phyloP scores from a whole-genome alignment of 1,140 invertebrate species.

The Copidosoma floridanum region DNA sequence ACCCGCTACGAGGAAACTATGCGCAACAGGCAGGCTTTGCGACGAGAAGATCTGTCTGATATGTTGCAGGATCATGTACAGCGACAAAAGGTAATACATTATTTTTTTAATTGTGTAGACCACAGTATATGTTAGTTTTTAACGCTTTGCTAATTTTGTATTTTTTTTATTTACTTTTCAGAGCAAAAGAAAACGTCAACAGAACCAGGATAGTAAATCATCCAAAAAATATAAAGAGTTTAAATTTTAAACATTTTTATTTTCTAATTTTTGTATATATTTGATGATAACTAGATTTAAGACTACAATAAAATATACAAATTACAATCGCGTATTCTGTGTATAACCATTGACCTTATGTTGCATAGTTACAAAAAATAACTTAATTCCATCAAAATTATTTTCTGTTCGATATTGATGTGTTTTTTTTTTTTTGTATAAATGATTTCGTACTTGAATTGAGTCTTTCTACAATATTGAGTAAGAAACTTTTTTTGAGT shows the following conservation, averaged over 20 bases:
- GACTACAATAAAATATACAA: background rate
- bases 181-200: constrained; percentile 89
- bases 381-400: too few species aligned
- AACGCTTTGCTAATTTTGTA: constrained; percentile 5
- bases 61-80: constrained; percentile 98
- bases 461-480: too few species aligned
- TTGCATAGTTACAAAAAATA: too few species aligned
- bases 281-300: background rate
- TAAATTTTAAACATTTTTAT: constrained; percentile 81
- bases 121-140: background rate
- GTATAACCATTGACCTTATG: too few species aligned
- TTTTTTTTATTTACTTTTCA: constrained; percentile 58
- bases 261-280: background rate
- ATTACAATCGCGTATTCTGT: too few species aligned
- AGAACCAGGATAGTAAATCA: constrained; percentile 82
- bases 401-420: too few species aligned
- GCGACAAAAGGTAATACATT: constrained; percentile 74
- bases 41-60: constrained; percentile 94
- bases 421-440: too few species aligned
- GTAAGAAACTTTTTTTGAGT: too few species aligned
- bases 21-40: constrained; percentile 83
- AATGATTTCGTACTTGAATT: too few species aligned
- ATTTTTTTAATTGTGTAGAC: constrained; percentile 2
- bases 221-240: constrained; percentile 98
- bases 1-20: constrained; percentile 95